Evolutionary conservation across 2,113 vertebrate species (phyloP).

Genomic region (Zingel zingel): DNA sequence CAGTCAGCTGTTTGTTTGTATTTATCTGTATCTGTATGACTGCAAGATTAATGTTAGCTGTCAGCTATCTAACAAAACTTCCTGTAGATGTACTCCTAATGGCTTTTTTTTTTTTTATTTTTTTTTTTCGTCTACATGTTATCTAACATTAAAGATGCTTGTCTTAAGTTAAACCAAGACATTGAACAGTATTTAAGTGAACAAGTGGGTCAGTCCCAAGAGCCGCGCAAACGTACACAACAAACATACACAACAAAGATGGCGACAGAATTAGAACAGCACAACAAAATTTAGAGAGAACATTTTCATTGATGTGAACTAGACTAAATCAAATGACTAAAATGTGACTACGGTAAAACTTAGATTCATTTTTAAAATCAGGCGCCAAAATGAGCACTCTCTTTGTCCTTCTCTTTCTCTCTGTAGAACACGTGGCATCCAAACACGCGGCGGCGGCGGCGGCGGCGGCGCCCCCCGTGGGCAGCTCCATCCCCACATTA

Average conservation of each 20-base stretch:
- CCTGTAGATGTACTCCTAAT: too few relatives aligned
- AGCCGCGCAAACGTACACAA: too few relatives aligned
- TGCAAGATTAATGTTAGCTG: not conserved
- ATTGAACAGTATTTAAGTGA: not conserved
- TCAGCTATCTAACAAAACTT: too few relatives aligned
- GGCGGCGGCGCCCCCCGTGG: conserved; percentile 54
- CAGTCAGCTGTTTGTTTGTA: not conserved
- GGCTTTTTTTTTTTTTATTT: too few relatives aligned
- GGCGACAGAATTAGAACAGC: not conserved
- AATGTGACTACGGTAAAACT: not conserved
- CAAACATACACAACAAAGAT: not conserved
- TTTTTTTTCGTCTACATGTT: too few relatives aligned
- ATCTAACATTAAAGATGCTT: not conserved
- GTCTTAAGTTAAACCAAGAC: not conserved
- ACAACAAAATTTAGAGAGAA: too few relatives aligned
- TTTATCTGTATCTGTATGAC: too few relatives aligned
- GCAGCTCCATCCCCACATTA: conserved; percentile 80
- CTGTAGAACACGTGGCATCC: conserved; percentile 63
- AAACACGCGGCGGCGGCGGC: conserved; percentile 47
- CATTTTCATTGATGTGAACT: too few relatives aligned
- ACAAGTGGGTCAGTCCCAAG: not conserved
- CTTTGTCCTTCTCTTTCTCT: not conserved
- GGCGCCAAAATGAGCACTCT: not conserved
- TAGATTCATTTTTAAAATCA: not conserved
- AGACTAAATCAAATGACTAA: not conserved